phyloP scores from a whole-genome alignment of 2,888 invertebrate genomes.

The Lithosia quadra region DNA sequence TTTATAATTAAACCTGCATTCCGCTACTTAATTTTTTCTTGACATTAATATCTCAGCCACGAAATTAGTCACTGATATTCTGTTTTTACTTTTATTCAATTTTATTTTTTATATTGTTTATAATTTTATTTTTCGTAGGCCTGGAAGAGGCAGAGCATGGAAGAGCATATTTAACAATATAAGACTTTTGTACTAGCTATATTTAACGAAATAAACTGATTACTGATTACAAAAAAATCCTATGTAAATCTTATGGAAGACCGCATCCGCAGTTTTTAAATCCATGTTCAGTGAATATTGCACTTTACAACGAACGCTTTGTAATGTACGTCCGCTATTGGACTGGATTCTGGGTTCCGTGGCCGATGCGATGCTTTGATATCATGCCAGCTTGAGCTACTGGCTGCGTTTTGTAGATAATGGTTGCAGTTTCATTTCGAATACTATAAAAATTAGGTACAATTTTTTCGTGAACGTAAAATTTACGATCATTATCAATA shows the following conservation, averaged over 20 bases:
- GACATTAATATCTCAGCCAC: no score
- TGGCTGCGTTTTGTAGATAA: not conserved
- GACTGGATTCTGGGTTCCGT: conserved; percentile 43
- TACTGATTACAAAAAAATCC: not conserved
- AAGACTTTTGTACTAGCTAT: no score
- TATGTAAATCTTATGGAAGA: conserved; percentile 33
- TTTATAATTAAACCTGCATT: no score
- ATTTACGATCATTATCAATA: no score
- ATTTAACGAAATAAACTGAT: no score
- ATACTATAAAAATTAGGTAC: not conserved
- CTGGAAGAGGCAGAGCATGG: no score
- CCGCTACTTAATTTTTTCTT: no score
- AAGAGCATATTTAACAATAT: no score
- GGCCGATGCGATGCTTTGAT: conserved; percentile 15
- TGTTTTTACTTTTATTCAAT: no score
- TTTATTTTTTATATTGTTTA: no score
- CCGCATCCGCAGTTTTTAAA: conserved; percentile 44
- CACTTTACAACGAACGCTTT: conserved; percentile 61
- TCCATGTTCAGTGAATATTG: conserved; percentile 58
- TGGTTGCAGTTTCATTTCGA: not conserved
- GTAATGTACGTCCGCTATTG: conserved; percentile 54
- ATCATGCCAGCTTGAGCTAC: conserved; percentile 9
- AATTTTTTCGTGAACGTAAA: not conserved
- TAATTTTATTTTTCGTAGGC: no score
- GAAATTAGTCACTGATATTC: no score